Evolutionary conservation across 2,888 invertebrate genomes (phyloP).

Genomic region (Tupiocoris notatus): DNA sequence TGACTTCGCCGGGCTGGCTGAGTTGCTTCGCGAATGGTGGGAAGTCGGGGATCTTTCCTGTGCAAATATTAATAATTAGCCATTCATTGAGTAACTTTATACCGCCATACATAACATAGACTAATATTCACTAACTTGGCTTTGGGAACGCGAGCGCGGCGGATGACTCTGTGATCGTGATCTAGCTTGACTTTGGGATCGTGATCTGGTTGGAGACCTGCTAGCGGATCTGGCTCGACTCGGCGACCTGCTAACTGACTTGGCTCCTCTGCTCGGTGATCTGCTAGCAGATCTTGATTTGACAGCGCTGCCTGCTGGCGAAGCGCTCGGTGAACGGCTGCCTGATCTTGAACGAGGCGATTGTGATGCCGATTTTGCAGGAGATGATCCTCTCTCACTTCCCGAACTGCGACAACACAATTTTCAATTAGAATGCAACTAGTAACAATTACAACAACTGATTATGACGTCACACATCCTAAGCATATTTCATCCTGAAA

Average conservation of each 20-base stretch:
- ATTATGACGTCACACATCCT: background rate
- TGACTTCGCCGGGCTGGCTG: constrained; percentile 47
- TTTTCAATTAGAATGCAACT: no score
- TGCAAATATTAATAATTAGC: no score
- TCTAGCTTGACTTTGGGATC: constrained; percentile 49
- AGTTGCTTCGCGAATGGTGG: constrained; percentile 45
- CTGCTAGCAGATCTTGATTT: constrained; percentile 9
- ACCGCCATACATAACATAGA: background rate
- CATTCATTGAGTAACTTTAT: no score
- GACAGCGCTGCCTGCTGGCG: background rate
- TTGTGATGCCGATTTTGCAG: constrained; percentile 20
- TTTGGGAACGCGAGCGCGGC: constrained; percentile 25
- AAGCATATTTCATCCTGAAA: background rate
- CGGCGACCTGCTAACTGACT: constrained; percentile 6
- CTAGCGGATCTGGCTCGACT: constrained; percentile 15
- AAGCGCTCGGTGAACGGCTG: constrained; percentile 17
- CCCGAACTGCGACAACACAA: no score
- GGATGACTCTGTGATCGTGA: constrained; percentile 50
- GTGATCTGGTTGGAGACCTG: constrained; percentile 30
- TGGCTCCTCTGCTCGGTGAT: constrained; percentile 29
- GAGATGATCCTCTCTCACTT: constrained; percentile 19
- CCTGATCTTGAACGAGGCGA: constrained; percentile 22
- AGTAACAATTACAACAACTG: no score
- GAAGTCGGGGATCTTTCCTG: constrained; percentile 45
- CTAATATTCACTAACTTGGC: background rate